A percentile compares a stretch with the other conserved stretches of the same genome.
phyloP scores from a whole-genome alignment of 2,888 invertebrate genomes.

The Caenorhabditis auriculariae region DNA sequence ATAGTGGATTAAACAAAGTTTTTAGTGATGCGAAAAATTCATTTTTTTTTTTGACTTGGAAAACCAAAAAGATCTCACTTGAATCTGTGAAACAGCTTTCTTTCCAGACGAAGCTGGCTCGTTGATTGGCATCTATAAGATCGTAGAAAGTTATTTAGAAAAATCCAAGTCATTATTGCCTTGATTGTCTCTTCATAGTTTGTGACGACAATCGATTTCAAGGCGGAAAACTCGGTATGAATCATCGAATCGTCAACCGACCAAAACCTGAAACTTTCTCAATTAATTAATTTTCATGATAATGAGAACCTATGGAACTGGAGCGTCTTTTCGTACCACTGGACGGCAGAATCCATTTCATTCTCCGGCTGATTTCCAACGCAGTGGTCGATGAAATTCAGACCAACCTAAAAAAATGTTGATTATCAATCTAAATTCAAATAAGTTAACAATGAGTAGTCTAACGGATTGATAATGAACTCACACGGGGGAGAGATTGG shows the following conservation, averaged over 20 bases:
- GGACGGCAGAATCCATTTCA: conserved; percentile 83
- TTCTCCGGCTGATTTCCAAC: conserved; percentile 95
- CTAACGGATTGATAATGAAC: too few species aligned
- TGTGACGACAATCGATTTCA: conserved; percentile 94
- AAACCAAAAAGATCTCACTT: too few species aligned
- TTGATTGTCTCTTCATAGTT: conserved; percentile 94
- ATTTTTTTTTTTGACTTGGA: too few species aligned
- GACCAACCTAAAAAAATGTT: conserved; percentile 66
- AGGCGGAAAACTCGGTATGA: conserved; percentile 90
- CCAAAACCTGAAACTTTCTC: conserved; percentile 71
- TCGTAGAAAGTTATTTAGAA: conserved; percentile 62
- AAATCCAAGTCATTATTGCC: not conserved
- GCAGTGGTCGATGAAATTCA: conserved; percentile 91
- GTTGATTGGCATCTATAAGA: conserved; percentile 81
- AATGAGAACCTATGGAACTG: conserved; percentile 54
- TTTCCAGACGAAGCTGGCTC: conserved; percentile 91
- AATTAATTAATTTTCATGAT: not conserved
- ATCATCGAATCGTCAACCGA: conserved; percentile 94
- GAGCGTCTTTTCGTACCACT: conserved; percentile 81
- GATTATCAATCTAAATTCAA: not conserved
- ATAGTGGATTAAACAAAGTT: not conserved
- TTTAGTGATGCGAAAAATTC: too few species aligned
- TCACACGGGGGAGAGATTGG: conserved; percentile 42
- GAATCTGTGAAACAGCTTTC: conserved; percentile 84
- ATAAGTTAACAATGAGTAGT: not conserved